Base-by-base conservation (phyloP, 2,888 invertebrate genomes). In the Patella pellucida region DNA sequence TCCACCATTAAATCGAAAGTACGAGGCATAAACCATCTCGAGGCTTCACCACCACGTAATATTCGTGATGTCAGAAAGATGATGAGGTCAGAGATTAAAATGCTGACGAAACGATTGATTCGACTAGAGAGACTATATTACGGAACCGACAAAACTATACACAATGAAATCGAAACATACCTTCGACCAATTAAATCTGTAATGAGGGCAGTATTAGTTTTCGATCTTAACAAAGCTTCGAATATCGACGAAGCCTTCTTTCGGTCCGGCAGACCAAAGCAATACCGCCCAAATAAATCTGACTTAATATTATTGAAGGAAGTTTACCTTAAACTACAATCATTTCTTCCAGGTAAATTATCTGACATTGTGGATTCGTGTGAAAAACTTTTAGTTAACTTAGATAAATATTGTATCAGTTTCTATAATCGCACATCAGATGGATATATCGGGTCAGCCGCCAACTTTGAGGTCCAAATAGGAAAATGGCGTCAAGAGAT, bases 381-480 rank as follows among this genome's bases (percentile, higher is more conserved):
- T 74, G 77, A 82, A 16, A 84, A 80, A 54, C 79, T 88, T 31
- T 75, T 85, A 15, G 78, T 82, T 50, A 78, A 84, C 15, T 19
- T 50, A 51, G 84, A 83, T 69, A 88, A 86, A 76, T 89, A 89
- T 74, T 89, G 87, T 76, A 82, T 88, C 14, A 89, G 87, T 78
- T 89, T 89, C 71, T 87, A 88, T 78, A 83, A 86, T 52, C 79
- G 82, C 0, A 85, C 86, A 11, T 78, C 78, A 0, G 86, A 86
- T 27, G 78, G 82, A 7, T 84, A 85, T 68, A 80, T 86, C 41
- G 87, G 87, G 73, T 89, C 89, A 4, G 85, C 87, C 7, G 75
- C 82, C 9, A 84, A 88, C 69, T 89, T 87, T 76, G 85, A 88
- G 78, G 81, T 83, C 41, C 85, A 87, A 72, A 83, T 86, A 62